A percentile compares a stretch with the other conserved stretches of the same genome.
phyloP scores from a whole-genome alignment of 2,797 vertebrate genomes.

The Petrocephalus schoutedeni region DNA sequence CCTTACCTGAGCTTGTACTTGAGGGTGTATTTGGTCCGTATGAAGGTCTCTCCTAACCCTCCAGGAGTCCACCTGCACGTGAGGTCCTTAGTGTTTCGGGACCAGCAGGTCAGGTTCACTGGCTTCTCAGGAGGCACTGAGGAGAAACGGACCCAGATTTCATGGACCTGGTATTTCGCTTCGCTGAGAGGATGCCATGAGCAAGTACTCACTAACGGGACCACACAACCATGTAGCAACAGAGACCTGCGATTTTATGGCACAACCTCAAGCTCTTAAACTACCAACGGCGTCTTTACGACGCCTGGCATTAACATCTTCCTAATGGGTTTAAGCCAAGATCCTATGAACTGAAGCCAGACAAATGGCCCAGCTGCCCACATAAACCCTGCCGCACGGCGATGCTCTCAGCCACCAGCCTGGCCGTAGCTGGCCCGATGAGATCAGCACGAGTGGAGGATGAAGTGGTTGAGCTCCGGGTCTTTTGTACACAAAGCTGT shows the following conservation, averaged over 20 bases:
- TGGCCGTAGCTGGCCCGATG: not conserved
- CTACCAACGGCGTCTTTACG: not conserved
- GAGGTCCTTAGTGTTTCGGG: conserved; percentile 86
- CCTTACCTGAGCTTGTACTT: conserved; percentile 89
- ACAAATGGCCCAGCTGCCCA: not conserved
- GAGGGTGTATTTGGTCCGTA: conserved; percentile 85
- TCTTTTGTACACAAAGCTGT: not conserved
- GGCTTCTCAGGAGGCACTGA: conserved; percentile 88
- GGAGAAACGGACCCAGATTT: not conserved
- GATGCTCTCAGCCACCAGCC: not conserved
- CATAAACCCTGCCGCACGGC: not conserved
- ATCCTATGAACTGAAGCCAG: conserved; percentile 10
- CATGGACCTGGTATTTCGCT: not conserved
- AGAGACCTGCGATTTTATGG: not conserved
- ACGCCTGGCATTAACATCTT: conserved; percentile 14
- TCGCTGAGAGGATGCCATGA: not conserved
- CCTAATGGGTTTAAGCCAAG: conserved; percentile 10
- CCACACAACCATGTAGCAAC: not conserved
- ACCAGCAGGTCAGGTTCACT: conserved; percentile 87
- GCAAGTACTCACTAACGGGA: not conserved
- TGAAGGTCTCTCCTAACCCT: conserved; percentile 76
- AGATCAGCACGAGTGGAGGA: not conserved
- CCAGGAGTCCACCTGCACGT: conserved; percentile 83
- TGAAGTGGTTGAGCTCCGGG: not conserved
- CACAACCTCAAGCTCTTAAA: not conserved